These are phyloP conservation scores for Cantharis rustica DNA, from an alignment of 2,888 invertebrate species.

Conservation along the genomic window DNA sequence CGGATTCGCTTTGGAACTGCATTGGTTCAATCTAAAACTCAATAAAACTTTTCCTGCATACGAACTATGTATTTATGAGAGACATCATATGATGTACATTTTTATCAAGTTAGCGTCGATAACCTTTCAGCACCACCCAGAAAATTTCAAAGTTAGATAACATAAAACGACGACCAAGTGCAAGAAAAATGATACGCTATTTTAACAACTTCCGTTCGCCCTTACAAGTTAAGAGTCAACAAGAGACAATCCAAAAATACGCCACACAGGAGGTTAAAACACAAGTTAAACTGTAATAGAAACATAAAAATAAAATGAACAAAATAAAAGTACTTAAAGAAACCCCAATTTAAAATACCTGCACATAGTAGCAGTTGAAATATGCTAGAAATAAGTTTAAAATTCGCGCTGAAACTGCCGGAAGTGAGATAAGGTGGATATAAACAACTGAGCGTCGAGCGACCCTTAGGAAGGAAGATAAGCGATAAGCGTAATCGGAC, in stretches of 20 bases:
- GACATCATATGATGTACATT: conserved; percentile 12
- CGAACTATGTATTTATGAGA: conserved; percentile 31
- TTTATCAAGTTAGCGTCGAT: conserved; percentile 22
- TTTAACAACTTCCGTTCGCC: conserved; percentile 20
- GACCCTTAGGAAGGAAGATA: conserved; percentile 43
- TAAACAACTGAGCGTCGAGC: conserved; percentile 46
- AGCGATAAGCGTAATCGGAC: conserved; percentile 53
- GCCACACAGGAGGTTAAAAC: not conserved
- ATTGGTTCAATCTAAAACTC: conserved; percentile 51
- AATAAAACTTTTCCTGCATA: conserved; percentile 48
- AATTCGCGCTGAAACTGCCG: conserved; percentile 42
- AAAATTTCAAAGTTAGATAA: conserved; percentile 20
- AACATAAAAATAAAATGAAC: conserved; percentile 32
- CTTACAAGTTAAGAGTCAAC: not conserved
- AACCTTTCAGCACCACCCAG: conserved; percentile 13
- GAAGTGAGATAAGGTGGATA: conserved; percentile 48
- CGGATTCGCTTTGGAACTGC: conserved; percentile 41
- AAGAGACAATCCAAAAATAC: conserved; percentile 15
- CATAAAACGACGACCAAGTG: conserved; percentile 1
- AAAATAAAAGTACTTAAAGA: conserved; percentile 32
- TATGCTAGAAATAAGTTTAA: conserved; percentile 39
- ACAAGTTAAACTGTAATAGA: conserved; percentile 9
- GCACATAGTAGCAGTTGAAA: conserved; percentile 35
- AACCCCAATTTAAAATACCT: conserved; percentile 32
- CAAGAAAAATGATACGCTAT: conserved; percentile 16